Evolutionary conservation across 2,888 invertebrate species (phyloP).

Genomic region (Liodrosophila aerea): DNA sequence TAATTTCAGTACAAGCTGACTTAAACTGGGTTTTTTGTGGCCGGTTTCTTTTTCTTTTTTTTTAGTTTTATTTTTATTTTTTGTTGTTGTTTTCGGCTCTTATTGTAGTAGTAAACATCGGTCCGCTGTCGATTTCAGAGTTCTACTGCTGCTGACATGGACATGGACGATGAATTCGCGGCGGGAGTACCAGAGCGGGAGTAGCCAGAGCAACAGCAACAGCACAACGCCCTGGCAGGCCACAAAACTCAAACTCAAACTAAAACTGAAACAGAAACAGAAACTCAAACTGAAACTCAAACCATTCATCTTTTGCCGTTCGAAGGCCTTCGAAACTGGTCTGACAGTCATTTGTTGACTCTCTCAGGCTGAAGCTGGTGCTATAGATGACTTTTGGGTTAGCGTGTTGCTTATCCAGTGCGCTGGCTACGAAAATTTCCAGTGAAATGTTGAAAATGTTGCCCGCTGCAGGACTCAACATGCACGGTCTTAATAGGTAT

Average conservation of each 20-base stretch:
- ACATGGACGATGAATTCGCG: slow-evolving; percentile 47
- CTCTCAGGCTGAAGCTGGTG: slow-evolving; percentile 10
- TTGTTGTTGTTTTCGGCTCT: slow-evolving; percentile 44
- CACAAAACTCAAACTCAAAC: slow-evolving; percentile 4
- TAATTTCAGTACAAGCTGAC: slow-evolving; percentile 65
- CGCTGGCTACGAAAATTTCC: slow-evolving; percentile 61
- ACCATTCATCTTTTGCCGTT: slow-evolving; percentile 74
- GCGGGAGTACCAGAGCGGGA: slow-evolving; percentile 44
- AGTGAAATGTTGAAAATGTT: slow-evolving; percentile 69
- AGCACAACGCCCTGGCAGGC: slow-evolving; percentile 38
- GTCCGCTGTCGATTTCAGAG: slow-evolving; percentile 69
- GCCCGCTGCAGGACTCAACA: slow-evolving; percentile 65
- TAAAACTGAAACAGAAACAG: slow-evolving; percentile 9
- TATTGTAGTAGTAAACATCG: slow-evolving; percentile 68
- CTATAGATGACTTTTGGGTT: slow-evolving; percentile 44
- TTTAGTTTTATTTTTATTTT: slow-evolving; percentile 22
- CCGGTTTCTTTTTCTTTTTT: slow-evolving; percentile 35
- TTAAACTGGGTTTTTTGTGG: slow-evolving; percentile 38
- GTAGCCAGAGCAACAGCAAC: slow-evolving; percentile 31
- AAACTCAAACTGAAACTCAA: slow-evolving; percentile 27
- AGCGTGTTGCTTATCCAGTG: slow-evolving; percentile 74
- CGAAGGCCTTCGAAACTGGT: slow-evolving; percentile 69
- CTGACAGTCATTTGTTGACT: slow-evolving; percentile 51
- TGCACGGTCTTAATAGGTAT: slow-evolving; percentile 69
- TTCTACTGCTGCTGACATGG: slow-evolving; percentile 48